phyloP scores from a whole-genome alignment of 2,113 vertebrate species.

The Tragelaphus scriptus region DNA sequence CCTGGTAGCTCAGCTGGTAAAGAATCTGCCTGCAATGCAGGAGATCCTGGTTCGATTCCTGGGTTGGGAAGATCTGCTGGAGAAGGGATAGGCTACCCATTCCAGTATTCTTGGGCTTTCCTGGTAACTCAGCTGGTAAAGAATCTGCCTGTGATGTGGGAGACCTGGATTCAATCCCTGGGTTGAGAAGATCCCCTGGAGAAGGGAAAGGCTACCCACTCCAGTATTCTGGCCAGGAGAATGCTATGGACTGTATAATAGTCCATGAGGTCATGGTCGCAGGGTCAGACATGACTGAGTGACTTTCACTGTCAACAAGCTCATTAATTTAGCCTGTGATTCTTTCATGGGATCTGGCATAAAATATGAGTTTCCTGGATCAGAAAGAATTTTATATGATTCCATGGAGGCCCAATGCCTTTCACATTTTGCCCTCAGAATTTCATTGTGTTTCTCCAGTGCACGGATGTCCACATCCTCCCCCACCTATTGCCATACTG shows the following conservation, averaged over 20 bases:
- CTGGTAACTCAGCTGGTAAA: background rate
- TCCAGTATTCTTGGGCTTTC: background rate
- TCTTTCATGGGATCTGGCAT: background rate
- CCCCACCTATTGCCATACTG: background rate
- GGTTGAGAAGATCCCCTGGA: background rate
- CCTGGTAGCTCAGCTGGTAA: background rate
- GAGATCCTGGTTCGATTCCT: background rate
- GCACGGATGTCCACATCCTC: background rate
- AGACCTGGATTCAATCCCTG: background rate
- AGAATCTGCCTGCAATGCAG: background rate
- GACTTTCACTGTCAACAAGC: background rate
- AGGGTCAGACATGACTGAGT: background rate
- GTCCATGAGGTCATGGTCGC: background rate
- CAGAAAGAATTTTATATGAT: background rate
- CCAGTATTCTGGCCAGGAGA: background rate
- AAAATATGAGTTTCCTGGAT: background rate
- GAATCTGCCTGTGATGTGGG: background rate
- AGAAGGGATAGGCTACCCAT: background rate
- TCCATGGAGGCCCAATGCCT: background rate
- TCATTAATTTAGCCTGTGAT: background rate
- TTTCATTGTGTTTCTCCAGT: background rate
- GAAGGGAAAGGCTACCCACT: background rate
- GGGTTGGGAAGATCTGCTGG: background rate
- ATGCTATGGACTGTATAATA: background rate
- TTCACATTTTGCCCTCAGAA: background rate